Percentiles rank a stretch among this genome's conserved stretches.
Evolutionary conservation across 2,888 invertebrate species (phyloP).

Genomic region (Hirtodrosophila duncani): DNA sequence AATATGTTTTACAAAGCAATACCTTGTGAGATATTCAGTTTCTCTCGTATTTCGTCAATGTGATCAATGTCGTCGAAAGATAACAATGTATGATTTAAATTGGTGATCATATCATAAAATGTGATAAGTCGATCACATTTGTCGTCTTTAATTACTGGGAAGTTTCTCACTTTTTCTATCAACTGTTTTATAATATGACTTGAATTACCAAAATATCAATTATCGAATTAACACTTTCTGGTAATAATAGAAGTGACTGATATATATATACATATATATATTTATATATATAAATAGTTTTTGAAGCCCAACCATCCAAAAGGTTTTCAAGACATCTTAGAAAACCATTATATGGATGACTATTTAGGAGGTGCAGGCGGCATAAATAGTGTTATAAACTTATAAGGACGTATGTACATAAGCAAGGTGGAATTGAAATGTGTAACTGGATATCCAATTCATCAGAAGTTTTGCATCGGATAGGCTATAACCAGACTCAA

Average conservation of each 20-base stretch:
- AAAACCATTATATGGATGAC: slow-evolving; percentile 5
- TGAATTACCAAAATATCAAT: neutral
- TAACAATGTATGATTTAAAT: neutral
- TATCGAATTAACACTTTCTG: too few relatives aligned
- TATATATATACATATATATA: too few relatives aligned
- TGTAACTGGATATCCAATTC: slow-evolving; percentile 4
- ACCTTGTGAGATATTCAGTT: neutral
- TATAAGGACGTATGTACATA: neutral
- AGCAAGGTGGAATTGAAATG: slow-evolving; percentile 1
- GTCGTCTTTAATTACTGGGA: neutral
- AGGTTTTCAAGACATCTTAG: neutral
- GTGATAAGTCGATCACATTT: neutral
- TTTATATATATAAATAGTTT: too few relatives aligned
- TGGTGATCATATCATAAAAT: neutral
- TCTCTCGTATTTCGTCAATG: neutral
- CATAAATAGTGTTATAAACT: neutral
- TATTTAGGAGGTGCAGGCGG: slow-evolving; percentile 1
- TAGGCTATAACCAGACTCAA: too few relatives aligned
- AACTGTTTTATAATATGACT: neutral
- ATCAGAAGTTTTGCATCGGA: neutral
- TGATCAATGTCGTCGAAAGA: neutral
- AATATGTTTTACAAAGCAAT: too few relatives aligned
- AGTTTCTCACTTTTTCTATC: neutral
- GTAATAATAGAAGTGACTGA: too few relatives aligned
- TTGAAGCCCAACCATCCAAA: neutral